These are phyloP conservation scores for Congeria kusceri DNA, from an alignment of 2,888 invertebrate genomes.

Conservation along the genomic window DNA sequence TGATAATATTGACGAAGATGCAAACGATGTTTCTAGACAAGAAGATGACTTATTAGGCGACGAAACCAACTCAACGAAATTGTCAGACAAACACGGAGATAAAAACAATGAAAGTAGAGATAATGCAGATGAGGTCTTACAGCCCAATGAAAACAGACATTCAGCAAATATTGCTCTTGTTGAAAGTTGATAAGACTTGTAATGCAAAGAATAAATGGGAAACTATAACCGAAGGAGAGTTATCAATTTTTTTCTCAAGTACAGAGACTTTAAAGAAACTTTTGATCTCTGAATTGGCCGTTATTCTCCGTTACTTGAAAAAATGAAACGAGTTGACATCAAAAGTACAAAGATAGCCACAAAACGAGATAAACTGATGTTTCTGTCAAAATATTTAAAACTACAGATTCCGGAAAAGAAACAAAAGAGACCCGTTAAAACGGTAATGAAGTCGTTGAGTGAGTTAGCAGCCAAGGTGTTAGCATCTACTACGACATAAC, in stretches of 20 bases:
- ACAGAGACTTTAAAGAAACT: background rate
- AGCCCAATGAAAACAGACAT: background rate
- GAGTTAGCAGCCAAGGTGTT: conserved; percentile 26
- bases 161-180: conserved; percentile 1
- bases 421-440: background rate
- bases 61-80: background rate
- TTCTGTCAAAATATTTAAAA: too few relatives aligned
- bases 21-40: background rate
- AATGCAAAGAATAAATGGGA: background rate
- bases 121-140: background rate
- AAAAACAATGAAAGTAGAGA: background rate
- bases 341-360: too few relatives aligned
- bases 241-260: background rate
- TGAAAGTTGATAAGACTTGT: background rate
- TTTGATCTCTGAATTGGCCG: conserved; percentile 1
- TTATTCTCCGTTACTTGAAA: conserved; percentile 1
- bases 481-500: conserved; percentile 29
- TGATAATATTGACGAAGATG: background rate
- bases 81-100: background rate
- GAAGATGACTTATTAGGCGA: background rate
- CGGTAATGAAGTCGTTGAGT: background rate
- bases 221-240: background rate
- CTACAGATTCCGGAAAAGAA: background rate
- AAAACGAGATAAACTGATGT: too few relatives aligned
- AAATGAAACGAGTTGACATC: background rate